Percentiles rank a stretch among this genome's conserved stretches.
phyloP scores from a whole-genome alignment of 2,888 invertebrate genomes.

The Biston stratarius region DNA sequence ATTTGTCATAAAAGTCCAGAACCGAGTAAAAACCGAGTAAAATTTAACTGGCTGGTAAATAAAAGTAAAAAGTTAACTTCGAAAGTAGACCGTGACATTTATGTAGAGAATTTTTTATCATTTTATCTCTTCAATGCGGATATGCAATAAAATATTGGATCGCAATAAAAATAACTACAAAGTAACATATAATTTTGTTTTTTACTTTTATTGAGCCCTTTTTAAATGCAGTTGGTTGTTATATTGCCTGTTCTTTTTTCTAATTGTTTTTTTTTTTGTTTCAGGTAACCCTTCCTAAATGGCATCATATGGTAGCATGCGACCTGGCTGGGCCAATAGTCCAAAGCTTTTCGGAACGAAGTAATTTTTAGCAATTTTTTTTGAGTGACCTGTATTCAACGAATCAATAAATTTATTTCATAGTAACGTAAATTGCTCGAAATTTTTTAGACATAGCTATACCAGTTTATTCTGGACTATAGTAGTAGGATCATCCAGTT shows the following conservation, averaged over 20 bases:
- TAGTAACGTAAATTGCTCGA: too few relatives aligned
- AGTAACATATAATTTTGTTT: not conserved
- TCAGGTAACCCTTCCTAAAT: not conserved
- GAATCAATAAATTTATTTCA: too few relatives aligned
- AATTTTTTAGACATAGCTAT: too few relatives aligned
- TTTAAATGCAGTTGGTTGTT: not conserved
- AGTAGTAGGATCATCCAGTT: too few relatives aligned
- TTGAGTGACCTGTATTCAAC: too few relatives aligned
- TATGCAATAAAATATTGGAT: constrained; percentile 22
- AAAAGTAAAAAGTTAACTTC: not conserved
- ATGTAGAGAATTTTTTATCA: constrained; percentile 30
- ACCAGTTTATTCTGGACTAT: too few relatives aligned
- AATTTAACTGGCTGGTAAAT: not conserved
- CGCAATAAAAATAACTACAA: constrained; percentile 10
- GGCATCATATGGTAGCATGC: not conserved
- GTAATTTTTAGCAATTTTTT: too few relatives aligned
- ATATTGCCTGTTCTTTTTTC: not conserved
- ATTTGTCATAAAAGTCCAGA: too few relatives aligned
- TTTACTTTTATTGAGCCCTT: not conserved
- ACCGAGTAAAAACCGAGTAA: too few relatives aligned
- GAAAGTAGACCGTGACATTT: constrained; percentile 42
- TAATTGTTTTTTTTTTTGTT: not conserved
- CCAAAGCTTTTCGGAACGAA: too few relatives aligned
- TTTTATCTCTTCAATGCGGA: constrained; percentile 26
- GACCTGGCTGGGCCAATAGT: too few relatives aligned